Base-by-base conservation (phyloP, 2,113 vertebrate species). In the Mustela nigripes region DNA sequence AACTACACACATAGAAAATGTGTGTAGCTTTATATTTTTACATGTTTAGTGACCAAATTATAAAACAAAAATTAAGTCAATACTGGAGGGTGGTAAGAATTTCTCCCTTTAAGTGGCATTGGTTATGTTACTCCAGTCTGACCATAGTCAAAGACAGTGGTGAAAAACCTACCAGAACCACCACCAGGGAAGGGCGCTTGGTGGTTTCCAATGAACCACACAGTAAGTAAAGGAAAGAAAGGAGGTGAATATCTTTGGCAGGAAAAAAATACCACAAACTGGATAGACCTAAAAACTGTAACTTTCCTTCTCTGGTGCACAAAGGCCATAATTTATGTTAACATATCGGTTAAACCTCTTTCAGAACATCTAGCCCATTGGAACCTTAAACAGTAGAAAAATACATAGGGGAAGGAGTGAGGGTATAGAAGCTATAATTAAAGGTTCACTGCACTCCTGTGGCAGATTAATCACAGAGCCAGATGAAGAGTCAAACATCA, bases 391-490 rank as follows among this genome's bases (percentile, higher is more conserved):
- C 4, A 28, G 45, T 63, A 65, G 16, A 69, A 84, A 96, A 80
- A 58, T 12, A 36, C 4, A 26, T 67, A 11, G 45, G 26, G 62
- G 31, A 42, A 33, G 36, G 65, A 56, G 1, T n/a, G 62, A 86
- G 21, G 22, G 58, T 58, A 33, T 91, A 92, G 62, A 80, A 91
- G 53, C 89, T 84, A 42, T 71, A 65, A 89, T 86, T 36, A 87
- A 88, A 97, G 60, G 28, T 60, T 95, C 87, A 78, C 36, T 89
- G 50, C 3, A 87, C 71, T 91, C 50, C 2, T 0, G 0, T 73
- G 84, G 24, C 93, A 95, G 58, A 93, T 94, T 88, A 96, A 90
- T 96, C 50, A 22, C 56, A 95, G 31, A 95, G 62, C 28, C 60
- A 85, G 67, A 87, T 0, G 24, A 95, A 96, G 80, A 89, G 69